Conservation (phyloP, 2,888 invertebrate genomes). For the Embidobia sp. region DNA sequence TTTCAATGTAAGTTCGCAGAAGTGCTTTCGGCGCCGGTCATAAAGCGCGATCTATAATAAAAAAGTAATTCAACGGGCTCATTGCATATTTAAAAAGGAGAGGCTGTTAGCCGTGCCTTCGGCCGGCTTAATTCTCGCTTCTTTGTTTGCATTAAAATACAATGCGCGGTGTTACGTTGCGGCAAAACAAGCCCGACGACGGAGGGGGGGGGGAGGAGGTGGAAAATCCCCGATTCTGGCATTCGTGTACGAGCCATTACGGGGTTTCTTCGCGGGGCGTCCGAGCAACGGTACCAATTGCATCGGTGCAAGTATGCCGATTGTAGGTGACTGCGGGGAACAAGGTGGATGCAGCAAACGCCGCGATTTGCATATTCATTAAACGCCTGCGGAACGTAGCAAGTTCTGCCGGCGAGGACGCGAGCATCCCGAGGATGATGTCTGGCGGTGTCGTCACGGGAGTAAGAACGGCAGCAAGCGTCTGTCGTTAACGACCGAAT, state of each 20-base stretch:
- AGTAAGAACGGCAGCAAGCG: slow-evolving; percentile 64
- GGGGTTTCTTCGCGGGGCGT: slow-evolving; percentile 16
- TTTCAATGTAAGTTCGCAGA: slow-evolving; percentile 17
- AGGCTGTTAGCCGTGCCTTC: neutral
- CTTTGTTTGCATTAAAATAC: slow-evolving; percentile 35
- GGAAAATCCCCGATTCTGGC: slow-evolving; percentile 24
- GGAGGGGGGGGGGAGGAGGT: no score
- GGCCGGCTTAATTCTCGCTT: neutral
- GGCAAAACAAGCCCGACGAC: slow-evolving; percentile 38
- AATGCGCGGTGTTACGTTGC: slow-evolving; percentile 18
- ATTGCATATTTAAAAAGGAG: slow-evolving; percentile 20
- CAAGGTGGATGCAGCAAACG: slow-evolving; percentile 55
- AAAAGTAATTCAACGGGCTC: slow-evolving; percentile 15
- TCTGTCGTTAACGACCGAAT: slow-evolving; percentile 77
- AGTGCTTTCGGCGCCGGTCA: neutral
- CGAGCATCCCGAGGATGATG: no score
- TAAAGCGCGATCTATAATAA: slow-evolving; percentile 14
- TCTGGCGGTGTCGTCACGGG: slow-evolving; percentile 63
- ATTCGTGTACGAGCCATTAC: slow-evolving; percentile 18
- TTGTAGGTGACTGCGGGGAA: slow-evolving; percentile 70
- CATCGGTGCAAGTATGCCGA: slow-evolving; percentile 55
- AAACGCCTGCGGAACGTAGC: slow-evolving; percentile 70
- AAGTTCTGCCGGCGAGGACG: slow-evolving; percentile 29
- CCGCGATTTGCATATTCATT: slow-evolving; percentile 79
- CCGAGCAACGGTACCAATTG: slow-evolving; percentile 37